Percentiles rank a stretch among this genome's conserved stretches.
Evolutionary conservation across 2,888 invertebrate species (phyloP).

Genomic region (Phymatocera aterrima): DNA sequence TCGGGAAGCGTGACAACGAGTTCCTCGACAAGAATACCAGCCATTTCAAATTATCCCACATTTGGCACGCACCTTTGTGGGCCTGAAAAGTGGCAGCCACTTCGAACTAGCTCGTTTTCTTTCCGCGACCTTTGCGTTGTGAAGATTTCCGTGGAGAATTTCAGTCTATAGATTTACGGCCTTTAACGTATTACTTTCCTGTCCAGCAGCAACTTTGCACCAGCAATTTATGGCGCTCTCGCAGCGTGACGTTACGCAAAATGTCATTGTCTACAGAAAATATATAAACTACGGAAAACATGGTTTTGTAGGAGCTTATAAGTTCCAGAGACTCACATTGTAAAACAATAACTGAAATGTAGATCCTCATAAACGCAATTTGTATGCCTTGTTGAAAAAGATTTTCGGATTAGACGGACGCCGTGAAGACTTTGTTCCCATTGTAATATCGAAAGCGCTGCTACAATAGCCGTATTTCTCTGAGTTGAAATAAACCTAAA

Average conservation of each 20-base stretch:
- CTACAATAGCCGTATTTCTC: neutral
- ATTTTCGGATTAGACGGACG: neutral
- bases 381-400: neutral
- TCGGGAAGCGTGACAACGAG: slow-evolving; percentile 26
- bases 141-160: slow-evolving; percentile 31
- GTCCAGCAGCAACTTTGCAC: slow-evolving; percentile 28
- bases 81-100: slow-evolving; percentile 26
- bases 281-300: slow-evolving; percentile 33
- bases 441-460: neutral
- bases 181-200: neutral
- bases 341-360: neutral
- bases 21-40: neutral
- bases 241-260: slow-evolving; percentile 31
- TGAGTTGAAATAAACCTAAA: neutral
- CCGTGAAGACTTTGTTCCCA: neutral
- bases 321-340: neutral
- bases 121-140: neutral
- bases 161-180: slow-evolving; percentile 16
- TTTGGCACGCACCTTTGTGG: slow-evolving; percentile 40
- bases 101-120: slow-evolving; percentile 5
- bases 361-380: neutral
- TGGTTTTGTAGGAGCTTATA: neutral
- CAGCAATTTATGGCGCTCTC: slow-evolving; percentile 22
- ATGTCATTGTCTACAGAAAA: slow-evolving; percentile 30
- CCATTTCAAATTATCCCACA: slow-evolving; percentile 36